Evolutionary conservation across 2,113 vertebrate genomes (phyloP).

Genomic region (Serinus canaria): DNA sequence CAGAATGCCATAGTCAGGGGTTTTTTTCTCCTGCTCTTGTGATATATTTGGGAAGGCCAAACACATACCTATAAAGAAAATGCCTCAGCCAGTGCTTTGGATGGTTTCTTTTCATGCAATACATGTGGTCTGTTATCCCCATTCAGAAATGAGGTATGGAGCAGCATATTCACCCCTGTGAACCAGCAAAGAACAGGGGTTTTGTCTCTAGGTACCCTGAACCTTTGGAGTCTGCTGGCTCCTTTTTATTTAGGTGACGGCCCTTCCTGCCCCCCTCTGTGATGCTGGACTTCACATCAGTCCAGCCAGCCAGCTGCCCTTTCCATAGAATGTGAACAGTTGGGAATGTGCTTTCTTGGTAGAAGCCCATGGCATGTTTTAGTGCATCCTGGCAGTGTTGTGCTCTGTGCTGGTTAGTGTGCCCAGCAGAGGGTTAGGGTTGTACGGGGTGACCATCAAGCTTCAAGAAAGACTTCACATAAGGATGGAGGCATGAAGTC

Average conservation of each 20-base stretch:
- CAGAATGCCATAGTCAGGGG: background rate
- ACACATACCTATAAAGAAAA: background rate
- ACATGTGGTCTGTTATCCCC: background rate
- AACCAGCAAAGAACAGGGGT: background rate
- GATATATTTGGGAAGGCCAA: background rate
- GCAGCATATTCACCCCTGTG: background rate
- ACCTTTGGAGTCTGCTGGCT: background rate
- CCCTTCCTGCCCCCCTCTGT: background rate
- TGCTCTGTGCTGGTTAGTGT: background rate
- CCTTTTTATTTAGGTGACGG: background rate
- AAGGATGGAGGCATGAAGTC: background rate
- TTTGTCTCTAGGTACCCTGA: background rate
- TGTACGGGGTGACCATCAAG: background rate
- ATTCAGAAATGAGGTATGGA: background rate
- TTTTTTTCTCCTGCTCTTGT: background rate
- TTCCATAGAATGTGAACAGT: background rate
- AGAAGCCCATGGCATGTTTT: accelerated
- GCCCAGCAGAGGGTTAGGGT: background rate
- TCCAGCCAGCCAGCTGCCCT: background rate
- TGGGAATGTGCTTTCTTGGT: background rate
- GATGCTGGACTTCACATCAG: background rate
- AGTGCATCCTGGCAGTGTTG: background rate
- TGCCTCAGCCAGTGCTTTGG: background rate
- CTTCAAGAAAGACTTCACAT: background rate
- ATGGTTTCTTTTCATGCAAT: background rate